Evolutionary conservation across 2,888 invertebrate genomes (phyloP).

Genomic region (Parasteatoda lunata): DNA sequence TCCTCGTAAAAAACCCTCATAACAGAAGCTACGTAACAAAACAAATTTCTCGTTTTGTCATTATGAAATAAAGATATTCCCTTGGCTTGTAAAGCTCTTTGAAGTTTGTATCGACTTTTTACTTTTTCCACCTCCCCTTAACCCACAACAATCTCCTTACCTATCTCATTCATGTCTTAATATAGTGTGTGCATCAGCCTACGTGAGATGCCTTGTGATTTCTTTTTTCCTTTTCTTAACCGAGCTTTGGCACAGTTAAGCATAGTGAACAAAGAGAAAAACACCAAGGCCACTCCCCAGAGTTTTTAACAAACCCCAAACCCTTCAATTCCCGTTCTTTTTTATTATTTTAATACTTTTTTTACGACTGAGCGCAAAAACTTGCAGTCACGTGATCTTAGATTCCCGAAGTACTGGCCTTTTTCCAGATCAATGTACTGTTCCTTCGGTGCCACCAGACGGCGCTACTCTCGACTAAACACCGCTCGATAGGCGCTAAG

Average conservation of each 20-base stretch:
- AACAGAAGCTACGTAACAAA: no score
- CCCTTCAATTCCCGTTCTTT: slow-evolving; percentile 50
- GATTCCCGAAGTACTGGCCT: slow-evolving; percentile 56
- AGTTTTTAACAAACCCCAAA: slow-evolving; percentile 66
- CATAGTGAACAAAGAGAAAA: slow-evolving; percentile 40
- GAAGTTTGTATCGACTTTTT: not conserved
- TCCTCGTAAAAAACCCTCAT: no score
- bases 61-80: no score
- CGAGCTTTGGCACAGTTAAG: slow-evolving; percentile 34
- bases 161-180: slow-evolving; percentile 43
- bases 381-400: slow-evolving; percentile 57
- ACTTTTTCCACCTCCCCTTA: not conserved
- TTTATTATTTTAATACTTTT: slow-evolving; percentile 3
- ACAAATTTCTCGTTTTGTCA: no score
- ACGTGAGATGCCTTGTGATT: slow-evolving; percentile 50
- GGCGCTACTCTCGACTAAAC: slow-evolving; percentile 34
- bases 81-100: no score
- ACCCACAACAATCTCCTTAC: not conserved
- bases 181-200: slow-evolving; percentile 39
- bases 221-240: slow-evolving; percentile 18
- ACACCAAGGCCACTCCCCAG: slow-evolving; percentile 46
- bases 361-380: slow-evolving; percentile 48
- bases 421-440: slow-evolving; percentile 42
- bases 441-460: slow-evolving; percentile 9
- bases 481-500: slow-evolving; percentile 55